Conservation (phyloP, 2,888 invertebrate genomes). For the Cecidostiba fungosa region DNA sequence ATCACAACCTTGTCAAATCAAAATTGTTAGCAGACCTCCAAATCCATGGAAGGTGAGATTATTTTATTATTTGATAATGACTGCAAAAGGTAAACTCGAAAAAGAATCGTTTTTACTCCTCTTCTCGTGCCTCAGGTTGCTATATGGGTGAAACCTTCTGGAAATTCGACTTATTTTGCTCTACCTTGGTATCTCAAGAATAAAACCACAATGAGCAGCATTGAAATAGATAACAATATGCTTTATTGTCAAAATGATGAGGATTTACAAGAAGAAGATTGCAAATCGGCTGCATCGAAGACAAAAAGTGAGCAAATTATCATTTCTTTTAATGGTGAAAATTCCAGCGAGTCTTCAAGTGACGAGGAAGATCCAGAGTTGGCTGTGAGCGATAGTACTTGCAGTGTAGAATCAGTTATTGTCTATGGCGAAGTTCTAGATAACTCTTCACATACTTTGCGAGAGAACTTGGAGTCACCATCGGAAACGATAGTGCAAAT, state of each 20-base stretch:
- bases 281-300: neutral
- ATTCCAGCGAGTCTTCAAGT: neutral
- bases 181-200: constrained; percentile 54
- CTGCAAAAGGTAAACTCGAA: neutral
- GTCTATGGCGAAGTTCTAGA: neutral
- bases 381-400: neutral
- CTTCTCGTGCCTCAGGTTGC: constrained; percentile 20
- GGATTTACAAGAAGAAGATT: neutral
- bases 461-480: neutral
- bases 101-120: neutral
- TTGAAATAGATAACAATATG: neutral
- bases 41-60: constrained; percentile 47
- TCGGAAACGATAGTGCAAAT: neutral
- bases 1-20: constrained; percentile 82
- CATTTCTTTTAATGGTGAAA: neutral
- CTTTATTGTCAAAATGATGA: neutral
- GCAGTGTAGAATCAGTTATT: neutral
- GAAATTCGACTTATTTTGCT: neutral
- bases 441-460: neutral
- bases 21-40: constrained; percentile 76
- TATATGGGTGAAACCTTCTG: constrained; percentile 37
- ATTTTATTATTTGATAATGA: neutral
- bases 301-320: neutral
- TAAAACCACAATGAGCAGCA: constrained; percentile 40
- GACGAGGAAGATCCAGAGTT: neutral